phyloP scores from a whole-genome alignment of 2,888 invertebrate species.

The Disparrhopalites patrizii region DNA sequence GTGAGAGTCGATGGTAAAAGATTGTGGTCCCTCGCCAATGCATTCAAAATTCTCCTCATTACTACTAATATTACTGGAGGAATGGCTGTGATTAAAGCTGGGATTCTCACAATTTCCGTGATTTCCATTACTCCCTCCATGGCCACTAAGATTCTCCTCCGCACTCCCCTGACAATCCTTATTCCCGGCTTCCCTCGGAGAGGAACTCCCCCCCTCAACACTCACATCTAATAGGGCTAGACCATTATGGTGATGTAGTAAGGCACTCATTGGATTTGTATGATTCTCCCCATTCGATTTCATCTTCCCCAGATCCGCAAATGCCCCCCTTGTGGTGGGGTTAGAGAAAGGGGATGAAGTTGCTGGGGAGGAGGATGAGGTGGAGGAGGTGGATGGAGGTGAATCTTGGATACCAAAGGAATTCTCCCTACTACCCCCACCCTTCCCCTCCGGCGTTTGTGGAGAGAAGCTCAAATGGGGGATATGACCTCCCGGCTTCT shows the following conservation, averaged over 20 bases:
- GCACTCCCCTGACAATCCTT: slow-evolving; percentile 11
- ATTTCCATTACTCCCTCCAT: slow-evolving; percentile 16
- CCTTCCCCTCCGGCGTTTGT: no score
- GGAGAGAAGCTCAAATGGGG: slow-evolving; percentile 14
- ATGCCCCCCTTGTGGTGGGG: not conserved
- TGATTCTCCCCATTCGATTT: slow-evolving; percentile 10
- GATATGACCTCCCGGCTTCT: no score
- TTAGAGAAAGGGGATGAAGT: not conserved
- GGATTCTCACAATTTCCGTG: slow-evolving; percentile 5
- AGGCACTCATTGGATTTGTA: slow-evolving; percentile 8
- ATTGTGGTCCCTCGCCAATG: slow-evolving; percentile 65
- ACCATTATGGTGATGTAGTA: not conserved
- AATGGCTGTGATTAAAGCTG: slow-evolving; percentile 15
- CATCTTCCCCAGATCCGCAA: slow-evolving; percentile 16
- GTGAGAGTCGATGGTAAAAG: slow-evolving; percentile 52
- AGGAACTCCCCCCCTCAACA: not conserved
- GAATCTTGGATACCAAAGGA: not conserved
- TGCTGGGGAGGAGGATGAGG: not conserved
- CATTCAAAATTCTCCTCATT: slow-evolving; percentile 70
- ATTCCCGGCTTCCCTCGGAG: not conserved
- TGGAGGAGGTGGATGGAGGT: not conserved
- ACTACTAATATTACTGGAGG: slow-evolving; percentile 28
- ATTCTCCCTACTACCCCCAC: no score
- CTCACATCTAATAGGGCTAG: not conserved
- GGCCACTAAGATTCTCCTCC: not conserved